Base-by-base conservation (phyloP, 1,140 invertebrate genomes). In the Physella acuta region DNA sequence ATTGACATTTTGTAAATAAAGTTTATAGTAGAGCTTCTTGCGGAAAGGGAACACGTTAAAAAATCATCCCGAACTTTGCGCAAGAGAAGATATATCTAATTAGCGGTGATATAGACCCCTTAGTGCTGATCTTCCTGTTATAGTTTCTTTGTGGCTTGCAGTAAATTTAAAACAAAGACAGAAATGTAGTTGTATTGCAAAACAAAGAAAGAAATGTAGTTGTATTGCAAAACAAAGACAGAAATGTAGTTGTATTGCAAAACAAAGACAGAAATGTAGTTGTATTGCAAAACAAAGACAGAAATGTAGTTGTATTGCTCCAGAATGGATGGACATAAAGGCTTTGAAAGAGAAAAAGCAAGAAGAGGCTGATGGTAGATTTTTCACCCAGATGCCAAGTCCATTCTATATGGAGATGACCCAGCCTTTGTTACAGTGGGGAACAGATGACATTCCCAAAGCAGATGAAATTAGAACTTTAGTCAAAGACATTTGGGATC, bases 401-500 rank as follows among this genome's bases (percentile, higher is more conserved):
- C 90, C 93, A 79, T 91, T 97, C 85, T 98, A 95, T 79, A 94
- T 97, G 89, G 91, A 94, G 37, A 90, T 95, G 78, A 90, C 93
- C 0, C 93, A 96, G 82, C 84, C 97, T 24, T 85, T 98, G 33
- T 67, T 85, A 20, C 79, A 82, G 72, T 76, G 78, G 82, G 83
- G 65, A 77, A 76, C 81, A 33, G 84, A 85, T 74, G 82, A 84
- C 62, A 81, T 85, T 31, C 81, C 83, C 49, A 75, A 78, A 74
- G 90, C 91, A 31, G 91, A 95, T 79, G 91, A 92, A 80, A 91
- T 97, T 44, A 89, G 93, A 73, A 95, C 92, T 0, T 88, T 94
- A 0, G 89, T 98, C 3, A 98, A 98, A 72, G 95, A 98, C 82
- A 93, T 99, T 70, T 98, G 95, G 92, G 96, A 99, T 81, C 91